phyloP scores from a whole-genome alignment of 2,797 vertebrate genomes.

The Odontamblyopus lacepedii region DNA sequence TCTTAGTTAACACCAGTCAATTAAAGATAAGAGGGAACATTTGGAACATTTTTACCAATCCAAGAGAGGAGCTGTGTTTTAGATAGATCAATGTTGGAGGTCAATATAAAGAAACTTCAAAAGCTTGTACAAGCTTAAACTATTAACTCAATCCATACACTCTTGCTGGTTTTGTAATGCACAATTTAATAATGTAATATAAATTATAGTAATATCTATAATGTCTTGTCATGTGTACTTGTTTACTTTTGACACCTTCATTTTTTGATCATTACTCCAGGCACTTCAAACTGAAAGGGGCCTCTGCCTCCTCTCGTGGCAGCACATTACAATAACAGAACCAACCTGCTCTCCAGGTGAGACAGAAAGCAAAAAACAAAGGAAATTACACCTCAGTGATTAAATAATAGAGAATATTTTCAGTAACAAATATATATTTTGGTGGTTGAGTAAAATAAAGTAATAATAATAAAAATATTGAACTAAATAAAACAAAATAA shows the following conservation, averaged over 20 bases:
- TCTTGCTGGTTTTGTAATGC: not conserved
- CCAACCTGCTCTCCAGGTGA: not conserved
- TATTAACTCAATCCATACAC: not conserved
- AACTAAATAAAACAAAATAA: too few species aligned
- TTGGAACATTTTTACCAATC: not conserved
- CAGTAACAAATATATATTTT: too few species aligned
- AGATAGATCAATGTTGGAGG: not conserved
- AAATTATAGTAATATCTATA: not conserved
- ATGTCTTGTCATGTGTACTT: not conserved
- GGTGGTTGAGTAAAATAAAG: too few species aligned
- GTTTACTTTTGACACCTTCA: not conserved
- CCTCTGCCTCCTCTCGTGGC: not conserved
- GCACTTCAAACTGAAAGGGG: not conserved
- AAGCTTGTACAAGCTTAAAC: not conserved
- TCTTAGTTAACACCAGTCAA: not conserved
- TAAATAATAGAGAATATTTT: not conserved
- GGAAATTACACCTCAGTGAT: not conserved
- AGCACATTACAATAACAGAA: conserved; percentile 3
- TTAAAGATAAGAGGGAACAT: not conserved
- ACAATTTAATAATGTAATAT: too few species aligned
- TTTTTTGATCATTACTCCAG: not conserved
- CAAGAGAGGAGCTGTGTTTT: not conserved
- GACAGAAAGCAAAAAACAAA: not conserved
- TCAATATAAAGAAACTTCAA: not conserved
- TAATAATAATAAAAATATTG: too few species aligned